Evolutionary conservation across 2,113 vertebrate species (phyloP).

Genomic region (Nanorana parkeri): DNA sequence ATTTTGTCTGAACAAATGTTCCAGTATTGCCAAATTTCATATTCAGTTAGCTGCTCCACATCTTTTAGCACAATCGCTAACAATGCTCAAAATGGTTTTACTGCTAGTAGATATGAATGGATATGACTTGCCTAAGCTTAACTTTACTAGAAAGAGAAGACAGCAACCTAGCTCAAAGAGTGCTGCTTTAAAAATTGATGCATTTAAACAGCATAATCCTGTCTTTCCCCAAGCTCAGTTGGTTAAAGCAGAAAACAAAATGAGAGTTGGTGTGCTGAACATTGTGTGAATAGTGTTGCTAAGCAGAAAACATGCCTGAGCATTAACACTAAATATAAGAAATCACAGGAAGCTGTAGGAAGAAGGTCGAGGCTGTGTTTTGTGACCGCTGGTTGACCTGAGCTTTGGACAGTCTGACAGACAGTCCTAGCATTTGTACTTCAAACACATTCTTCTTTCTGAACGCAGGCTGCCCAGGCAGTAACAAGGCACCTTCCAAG

Average conservation of each 20-base stretch:
- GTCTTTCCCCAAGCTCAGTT: neutral
- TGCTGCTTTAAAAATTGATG: too few relatives aligned
- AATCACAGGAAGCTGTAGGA: constrained; percentile 62
- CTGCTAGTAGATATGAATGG: too few relatives aligned
- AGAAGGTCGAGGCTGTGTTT: constrained; percentile 74
- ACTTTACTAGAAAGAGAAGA: too few relatives aligned
- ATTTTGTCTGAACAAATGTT: too few relatives aligned
- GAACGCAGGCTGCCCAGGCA: constrained; percentile 64
- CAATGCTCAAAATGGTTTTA: too few relatives aligned
- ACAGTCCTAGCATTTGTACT: constrained; percentile 74
- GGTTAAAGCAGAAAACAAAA: constrained; percentile 50
- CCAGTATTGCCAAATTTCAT: too few relatives aligned
- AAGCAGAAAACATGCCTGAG: constrained; percentile 66
- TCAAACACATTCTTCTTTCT: constrained; percentile 75
- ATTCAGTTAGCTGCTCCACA: too few relatives aligned
- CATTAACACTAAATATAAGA: constrained; percentile 60
- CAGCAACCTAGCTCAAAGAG: too few relatives aligned
- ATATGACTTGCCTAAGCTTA: too few relatives aligned
- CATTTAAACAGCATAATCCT: neutral
- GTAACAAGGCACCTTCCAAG: constrained; percentile 15
- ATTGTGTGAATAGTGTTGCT: constrained; percentile 67
- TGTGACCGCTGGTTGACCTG: constrained; percentile 82
- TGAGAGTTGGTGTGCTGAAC: constrained; percentile 38
- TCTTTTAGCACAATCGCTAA: too few relatives aligned
- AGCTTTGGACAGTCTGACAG: constrained; percentile 73